Evolutionary conservation across 2,797 vertebrate species (phyloP), one percentile per base, ranked within the genome.

Genomic region (Arctocebus calabarensis): DNA sequence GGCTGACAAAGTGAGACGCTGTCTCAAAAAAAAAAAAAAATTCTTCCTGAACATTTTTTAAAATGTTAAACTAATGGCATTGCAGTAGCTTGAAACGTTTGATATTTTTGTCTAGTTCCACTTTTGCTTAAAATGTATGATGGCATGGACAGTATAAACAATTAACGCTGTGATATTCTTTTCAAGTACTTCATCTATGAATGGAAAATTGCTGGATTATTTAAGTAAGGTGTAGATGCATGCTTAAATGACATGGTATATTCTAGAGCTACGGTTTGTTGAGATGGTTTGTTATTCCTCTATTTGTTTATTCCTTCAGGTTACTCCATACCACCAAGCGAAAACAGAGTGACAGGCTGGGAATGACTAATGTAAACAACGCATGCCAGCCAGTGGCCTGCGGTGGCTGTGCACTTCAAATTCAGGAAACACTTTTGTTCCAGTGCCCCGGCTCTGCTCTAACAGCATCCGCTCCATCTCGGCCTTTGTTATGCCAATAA

Each of bases 311-410:
- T n/a, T 93, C 19, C 77, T 94, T 94, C 11, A 5, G 29, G 25
- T 97, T 97, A 95, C 86, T 96, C 66, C 91, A 73, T 32, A 79
- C n/a, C 55, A 62, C 97, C 84, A 93, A 27, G 2, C 29, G 97
- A 97, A 98, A 98, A 90, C 77, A 97, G 97, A 78, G 27, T 34
- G 96, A 97, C 97, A 97, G 77, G 40, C 96, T 95, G 96, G 92
- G 92, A 96, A 91, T 96, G 97, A 97, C 97, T 89, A 95, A 96
- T 43, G 25, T 95, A 98, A 97, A 97, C 95, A 97, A 96, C 94
- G 97, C 97, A 70, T 27, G 86, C 94, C 97, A 4, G 0, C 79
- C 97, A 94, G 97, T 95, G 97, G 97, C 97, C 97, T 95, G 84
- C 61, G 66, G 92, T 89, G 94, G 94, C 97, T 97, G 83, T 78